Percentiles rank a stretch among this genome's conserved stretches.
phyloP scores from a whole-genome alignment of 2,113 vertebrate genomes.

The Aptenodytes patagonicus region DNA sequence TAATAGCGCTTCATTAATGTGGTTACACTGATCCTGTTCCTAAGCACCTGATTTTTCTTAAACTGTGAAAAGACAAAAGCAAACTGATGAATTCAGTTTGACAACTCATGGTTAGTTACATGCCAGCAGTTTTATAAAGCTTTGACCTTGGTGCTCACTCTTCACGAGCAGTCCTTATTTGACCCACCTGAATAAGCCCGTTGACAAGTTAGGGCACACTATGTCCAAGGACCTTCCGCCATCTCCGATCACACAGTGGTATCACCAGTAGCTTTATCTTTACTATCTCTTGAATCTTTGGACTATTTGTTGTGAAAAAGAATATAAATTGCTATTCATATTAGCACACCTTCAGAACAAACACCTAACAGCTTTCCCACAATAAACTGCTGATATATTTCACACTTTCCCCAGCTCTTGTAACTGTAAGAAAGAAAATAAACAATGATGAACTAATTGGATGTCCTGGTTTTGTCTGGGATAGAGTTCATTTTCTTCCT shows the following conservation, averaged over 20 bases:
- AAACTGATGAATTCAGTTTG: background rate
- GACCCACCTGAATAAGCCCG: background rate
- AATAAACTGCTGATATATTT: background rate
- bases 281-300: background rate
- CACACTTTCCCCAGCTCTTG: background rate
- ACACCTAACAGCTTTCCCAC: background rate
- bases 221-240: background rate
- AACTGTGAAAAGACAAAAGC: background rate
- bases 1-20: background rate
- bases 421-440: background rate
- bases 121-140: background rate
- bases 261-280: background rate
- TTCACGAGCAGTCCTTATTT: background rate
- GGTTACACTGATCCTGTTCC: background rate
- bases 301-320: background rate
- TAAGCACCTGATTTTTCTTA: background rate
- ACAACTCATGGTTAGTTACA: background rate
- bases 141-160: background rate
- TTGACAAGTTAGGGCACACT: background rate
- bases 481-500: no score
- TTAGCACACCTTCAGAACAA: background rate
- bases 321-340: background rate
- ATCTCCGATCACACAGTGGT: background rate
- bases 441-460: background rate
- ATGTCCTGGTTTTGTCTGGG: no score